Percentiles rank a stretch among this genome's conserved stretches.
Conservation (phyloP, 2,888 invertebrate genomes). For the Andrena chrysosceles region DNA sequence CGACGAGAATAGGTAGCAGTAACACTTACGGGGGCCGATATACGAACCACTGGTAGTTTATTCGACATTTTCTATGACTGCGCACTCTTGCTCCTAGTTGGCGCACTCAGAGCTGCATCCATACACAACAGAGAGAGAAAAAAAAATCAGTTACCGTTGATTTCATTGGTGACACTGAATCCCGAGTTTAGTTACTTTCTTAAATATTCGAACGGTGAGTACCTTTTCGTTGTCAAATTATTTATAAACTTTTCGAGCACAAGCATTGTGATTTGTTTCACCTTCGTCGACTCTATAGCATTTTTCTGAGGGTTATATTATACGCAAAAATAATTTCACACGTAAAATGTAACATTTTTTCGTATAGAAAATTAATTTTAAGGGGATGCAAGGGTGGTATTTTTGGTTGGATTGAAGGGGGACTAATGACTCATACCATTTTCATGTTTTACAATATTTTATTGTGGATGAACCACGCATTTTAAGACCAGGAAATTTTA, state of each 20-base stretch:
- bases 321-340: too few species aligned
- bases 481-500: too few species aligned
- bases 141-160: constrained; percentile 64
- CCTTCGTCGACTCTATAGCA: too few species aligned
- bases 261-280: too few species aligned
- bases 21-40: constrained; percentile 72
- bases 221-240: background rate
- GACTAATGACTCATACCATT: too few species aligned
- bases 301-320: too few species aligned
- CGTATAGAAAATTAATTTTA: too few species aligned
- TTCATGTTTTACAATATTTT: too few species aligned
- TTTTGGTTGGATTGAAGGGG: too few species aligned
- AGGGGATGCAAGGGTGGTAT: too few species aligned
- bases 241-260: background rate
- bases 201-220: background rate
- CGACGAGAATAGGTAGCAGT: constrained; percentile 47
- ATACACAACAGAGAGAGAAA: constrained; percentile 76
- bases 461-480: too few species aligned
- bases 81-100: constrained; percentile 82
- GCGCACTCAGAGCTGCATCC: constrained; percentile 84
- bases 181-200: constrained; percentile 1
- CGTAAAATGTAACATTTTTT: too few species aligned
- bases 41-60: constrained; percentile 84
- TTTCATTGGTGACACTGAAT: background rate
- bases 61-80: constrained; percentile 84